These are phyloP conservation scores for Anguilla megastoma DNA, from an alignment of 2,797 vertebrate genomes.

Conservation along the genomic window DNA sequence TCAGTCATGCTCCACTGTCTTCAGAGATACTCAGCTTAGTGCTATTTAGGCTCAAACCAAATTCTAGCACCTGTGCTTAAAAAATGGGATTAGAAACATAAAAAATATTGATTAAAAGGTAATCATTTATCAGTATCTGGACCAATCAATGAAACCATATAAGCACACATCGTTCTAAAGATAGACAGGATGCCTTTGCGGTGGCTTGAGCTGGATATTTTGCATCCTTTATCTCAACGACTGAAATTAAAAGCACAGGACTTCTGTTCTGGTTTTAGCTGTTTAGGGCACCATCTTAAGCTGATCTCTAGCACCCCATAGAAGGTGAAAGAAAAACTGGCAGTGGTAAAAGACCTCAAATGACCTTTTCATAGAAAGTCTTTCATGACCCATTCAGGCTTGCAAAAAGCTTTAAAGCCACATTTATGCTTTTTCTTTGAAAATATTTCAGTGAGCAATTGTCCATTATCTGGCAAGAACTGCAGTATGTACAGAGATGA, in stretches of 20 bases:
- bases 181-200: neutral
- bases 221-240: conserved; percentile 3
- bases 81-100: neutral
- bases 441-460: neutral
- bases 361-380: neutral
- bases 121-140: neutral
- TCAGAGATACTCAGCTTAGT: too few species aligned
- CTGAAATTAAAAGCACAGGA: conserved; percentile 3
- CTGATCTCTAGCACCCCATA: neutral
- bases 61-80: neutral
- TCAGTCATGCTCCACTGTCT: too few species aligned
- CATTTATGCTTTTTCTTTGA: neutral
- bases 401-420: neutral
- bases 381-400: neutral
- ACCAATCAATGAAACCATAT: neutral
- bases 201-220: neutral
- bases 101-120: neutral
- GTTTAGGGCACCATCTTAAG: neutral
- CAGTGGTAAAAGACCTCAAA: neutral
- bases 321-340: neutral
- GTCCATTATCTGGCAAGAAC: neutral
- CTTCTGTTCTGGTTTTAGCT: conserved; percentile 11
- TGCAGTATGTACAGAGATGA: neutral
- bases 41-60: neutral
- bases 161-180: neutral